These are phyloP conservation scores for Heliconius cydno DNA, from an alignment of 2,888 invertebrate species.

Conservation along the genomic window DNA sequence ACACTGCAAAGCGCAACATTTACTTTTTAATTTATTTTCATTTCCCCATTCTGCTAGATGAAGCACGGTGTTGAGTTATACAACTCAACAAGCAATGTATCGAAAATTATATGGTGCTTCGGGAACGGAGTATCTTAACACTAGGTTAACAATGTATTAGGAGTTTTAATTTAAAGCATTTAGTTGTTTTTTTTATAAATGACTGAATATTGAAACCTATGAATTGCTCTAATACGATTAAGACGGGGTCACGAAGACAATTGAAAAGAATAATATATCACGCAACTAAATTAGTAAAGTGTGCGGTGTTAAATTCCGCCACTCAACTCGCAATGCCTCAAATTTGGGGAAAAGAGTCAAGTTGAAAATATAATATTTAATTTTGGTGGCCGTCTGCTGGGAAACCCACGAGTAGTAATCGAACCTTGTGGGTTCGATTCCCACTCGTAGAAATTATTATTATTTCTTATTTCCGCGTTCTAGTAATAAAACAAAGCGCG, in stretches of 20 bases:
- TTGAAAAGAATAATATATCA: neutral
- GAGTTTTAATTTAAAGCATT: neutral
- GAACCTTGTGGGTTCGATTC: neutral
- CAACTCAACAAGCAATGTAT: no score
- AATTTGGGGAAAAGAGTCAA: neutral
- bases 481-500: neutral
- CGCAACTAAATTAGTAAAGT: neutral
- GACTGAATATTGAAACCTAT: neutral
- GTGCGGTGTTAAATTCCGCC: neutral
- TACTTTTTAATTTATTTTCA: no score
- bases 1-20: no score
- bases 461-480: neutral
- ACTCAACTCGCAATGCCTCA: neutral
- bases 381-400: no score
- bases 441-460: neutral
- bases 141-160: no score
- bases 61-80: no score
- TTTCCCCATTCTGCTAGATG: no score
- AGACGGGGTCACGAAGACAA: constrained; percentile 2
- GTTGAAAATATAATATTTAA: neutral
- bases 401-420: no score
- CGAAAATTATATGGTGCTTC: no score
- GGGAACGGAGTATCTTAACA: no score
- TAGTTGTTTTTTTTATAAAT: neutral
- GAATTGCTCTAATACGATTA: neutral